A percentile compares a stretch with the other conserved stretches of the same genome.
Evolutionary conservation across 2,888 invertebrate species (phyloP).

Genomic region (Trachelus troglodyta): DNA sequence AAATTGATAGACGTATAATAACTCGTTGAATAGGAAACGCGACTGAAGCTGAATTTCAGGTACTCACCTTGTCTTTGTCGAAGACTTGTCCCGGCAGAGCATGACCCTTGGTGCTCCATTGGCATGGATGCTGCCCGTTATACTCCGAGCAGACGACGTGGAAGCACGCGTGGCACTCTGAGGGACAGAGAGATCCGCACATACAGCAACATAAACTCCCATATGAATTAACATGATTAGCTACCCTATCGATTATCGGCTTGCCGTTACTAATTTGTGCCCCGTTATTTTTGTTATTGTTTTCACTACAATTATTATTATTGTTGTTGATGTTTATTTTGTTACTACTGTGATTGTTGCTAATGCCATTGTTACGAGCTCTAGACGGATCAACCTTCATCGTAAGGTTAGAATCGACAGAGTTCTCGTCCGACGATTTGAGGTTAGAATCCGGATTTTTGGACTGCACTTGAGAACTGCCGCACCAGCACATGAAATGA

Average conservation of each 20-base stretch:
- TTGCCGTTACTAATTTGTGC: slow-evolving; percentile 18
- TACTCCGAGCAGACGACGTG: slow-evolving; percentile 70
- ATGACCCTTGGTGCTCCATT: slow-evolving; percentile 62
- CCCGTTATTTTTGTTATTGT: slow-evolving; percentile 22
- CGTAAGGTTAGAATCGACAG: no score
- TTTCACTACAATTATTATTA: slow-evolving; percentile 10
- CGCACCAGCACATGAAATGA: slow-evolving; percentile 61
- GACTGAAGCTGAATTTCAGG: neutral
- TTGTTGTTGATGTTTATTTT: slow-evolving; percentile 7
- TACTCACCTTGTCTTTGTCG: slow-evolving; percentile 61
- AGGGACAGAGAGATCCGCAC: slow-evolving; percentile 72
- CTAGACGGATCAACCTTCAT: slow-evolving; percentile 15
- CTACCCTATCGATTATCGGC: slow-evolving; percentile 2
- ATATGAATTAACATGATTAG: neutral
- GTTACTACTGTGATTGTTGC: slow-evolving; percentile 11
- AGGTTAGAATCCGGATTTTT: neutral
- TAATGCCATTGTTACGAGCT: slow-evolving; percentile 1
- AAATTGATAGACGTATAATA: no score
- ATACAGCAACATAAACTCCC: slow-evolving; percentile 70
- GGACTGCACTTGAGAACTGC: slow-evolving; percentile 9
- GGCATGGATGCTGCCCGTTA: slow-evolving; percentile 60
- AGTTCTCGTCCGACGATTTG: no score
- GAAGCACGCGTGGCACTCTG: slow-evolving; percentile 76
- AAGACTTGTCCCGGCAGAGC: slow-evolving; percentile 57
- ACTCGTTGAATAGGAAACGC: neutral